Evolutionary conservation across 2,797 vertebrate species (phyloP).

Genomic region (Coranthus polyacanthus): DNA sequence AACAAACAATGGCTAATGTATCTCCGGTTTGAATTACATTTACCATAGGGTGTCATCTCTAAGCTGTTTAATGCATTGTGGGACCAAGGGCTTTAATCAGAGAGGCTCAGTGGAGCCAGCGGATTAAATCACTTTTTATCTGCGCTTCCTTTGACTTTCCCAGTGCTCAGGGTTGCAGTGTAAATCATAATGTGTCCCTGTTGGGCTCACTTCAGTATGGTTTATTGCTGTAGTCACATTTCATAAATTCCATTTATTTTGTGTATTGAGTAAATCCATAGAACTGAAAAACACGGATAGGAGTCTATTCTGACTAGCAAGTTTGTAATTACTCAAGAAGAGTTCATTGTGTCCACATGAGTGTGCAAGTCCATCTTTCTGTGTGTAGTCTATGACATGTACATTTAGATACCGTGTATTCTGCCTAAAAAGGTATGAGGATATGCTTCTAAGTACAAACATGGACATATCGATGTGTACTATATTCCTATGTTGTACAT

Average conservation of each 20-base stretch:
- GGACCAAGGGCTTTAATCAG: constrained; percentile 81
- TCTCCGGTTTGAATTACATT: constrained; percentile 78
- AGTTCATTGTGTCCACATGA: constrained; percentile 5
- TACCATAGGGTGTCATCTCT: constrained; percentile 80
- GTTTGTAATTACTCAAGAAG: constrained; percentile 34
- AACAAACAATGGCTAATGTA: constrained; percentile 78
- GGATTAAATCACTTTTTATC: constrained; percentile 86
- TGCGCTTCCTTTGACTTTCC: constrained; percentile 81
- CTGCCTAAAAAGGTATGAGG: background rate
- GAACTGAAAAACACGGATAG: constrained; percentile 65
- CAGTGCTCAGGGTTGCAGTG: constrained; percentile 74
- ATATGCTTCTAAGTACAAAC: constrained; percentile 3
- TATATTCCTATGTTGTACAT: background rate
- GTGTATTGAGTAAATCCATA: constrained; percentile 72
- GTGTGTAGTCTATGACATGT: background rate
- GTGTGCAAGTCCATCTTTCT: constrained; percentile 1
- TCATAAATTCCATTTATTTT: constrained; percentile 81
- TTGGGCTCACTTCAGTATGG: constrained; percentile 75
- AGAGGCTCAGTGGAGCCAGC: constrained; percentile 70
- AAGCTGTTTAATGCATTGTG: constrained; percentile 83
- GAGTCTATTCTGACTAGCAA: constrained; percentile 49
- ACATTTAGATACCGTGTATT: background rate
- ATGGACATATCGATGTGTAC: background rate
- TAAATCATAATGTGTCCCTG: constrained; percentile 81
- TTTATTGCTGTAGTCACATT: constrained; percentile 80